These are phyloP conservation scores for Meloidogyne chitwoodi DNA, from an alignment of 1,140 invertebrate species.

Conservation along the genomic window DNA sequence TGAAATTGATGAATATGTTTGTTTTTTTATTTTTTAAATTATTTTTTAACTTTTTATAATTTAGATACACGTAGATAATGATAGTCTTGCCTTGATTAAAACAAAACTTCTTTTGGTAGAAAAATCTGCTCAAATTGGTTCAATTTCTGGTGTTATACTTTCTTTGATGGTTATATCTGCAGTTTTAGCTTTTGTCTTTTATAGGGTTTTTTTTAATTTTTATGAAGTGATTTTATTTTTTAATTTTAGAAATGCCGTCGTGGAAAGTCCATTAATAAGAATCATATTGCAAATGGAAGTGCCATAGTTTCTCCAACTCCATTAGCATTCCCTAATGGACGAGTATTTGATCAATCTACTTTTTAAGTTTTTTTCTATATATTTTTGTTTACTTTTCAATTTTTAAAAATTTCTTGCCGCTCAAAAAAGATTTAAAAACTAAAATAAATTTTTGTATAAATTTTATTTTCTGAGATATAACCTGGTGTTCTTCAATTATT, in stretches of 20 bases:
- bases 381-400: not conserved
- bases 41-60: not conserved
- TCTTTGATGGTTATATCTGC: constrained; percentile 29
- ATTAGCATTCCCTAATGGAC: not conserved
- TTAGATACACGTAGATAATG: constrained; percentile 33
- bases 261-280: not conserved
- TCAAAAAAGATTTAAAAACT: not conserved
- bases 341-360: not conserved
- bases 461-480: too few species aligned
- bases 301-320: constrained; percentile 13
- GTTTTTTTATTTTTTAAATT: not conserved
- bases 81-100: constrained; percentile 37
- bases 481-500: too few species aligned
- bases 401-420: not conserved
- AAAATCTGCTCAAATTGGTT: constrained; percentile 23
- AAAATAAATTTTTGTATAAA: too few species aligned
- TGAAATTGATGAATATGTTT: constrained; percentile 35
- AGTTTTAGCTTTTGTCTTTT: constrained; percentile 32
- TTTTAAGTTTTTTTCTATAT: not conserved
- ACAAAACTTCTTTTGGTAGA: constrained; percentile 37
- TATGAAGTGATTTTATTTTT: not conserved
- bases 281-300: not conserved
- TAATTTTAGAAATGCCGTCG: constrained; percentile 1
- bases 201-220: constrained; percentile 14
- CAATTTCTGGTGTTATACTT: constrained; percentile 12